These are phyloP conservation scores for Diaperis boleti DNA, from an alignment of 2,888 invertebrate genomes.

Conservation along the genomic window DNA sequence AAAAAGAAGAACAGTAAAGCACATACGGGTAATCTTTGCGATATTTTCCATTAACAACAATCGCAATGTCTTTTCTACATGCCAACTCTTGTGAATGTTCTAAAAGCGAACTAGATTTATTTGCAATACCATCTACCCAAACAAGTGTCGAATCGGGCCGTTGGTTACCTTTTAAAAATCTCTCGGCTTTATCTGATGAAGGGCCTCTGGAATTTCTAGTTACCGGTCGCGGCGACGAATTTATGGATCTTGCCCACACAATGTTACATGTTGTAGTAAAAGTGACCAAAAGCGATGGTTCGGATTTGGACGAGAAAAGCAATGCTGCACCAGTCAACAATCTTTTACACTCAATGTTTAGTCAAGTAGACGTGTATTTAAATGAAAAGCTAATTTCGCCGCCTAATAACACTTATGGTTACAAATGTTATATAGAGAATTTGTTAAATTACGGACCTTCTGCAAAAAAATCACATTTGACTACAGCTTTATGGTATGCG, in stretches of 20 bases:
- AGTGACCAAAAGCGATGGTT: slow-evolving; percentile 35
- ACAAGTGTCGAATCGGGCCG: slow-evolving; percentile 46
- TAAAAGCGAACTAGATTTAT: slow-evolving; percentile 49
- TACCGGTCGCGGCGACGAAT: slow-evolving; percentile 49
- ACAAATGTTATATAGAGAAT: slow-evolving; percentile 11
- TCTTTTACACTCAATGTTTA: not conserved
- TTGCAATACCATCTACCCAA: slow-evolving; percentile 50
- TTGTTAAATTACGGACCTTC: slow-evolving; percentile 6
- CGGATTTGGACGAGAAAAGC: not conserved
- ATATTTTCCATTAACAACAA: not conserved
- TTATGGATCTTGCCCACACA: slow-evolving; percentile 49
- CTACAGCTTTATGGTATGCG: slow-evolving; percentile 4
- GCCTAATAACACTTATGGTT: not conserved
- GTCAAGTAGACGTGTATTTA: not conserved
- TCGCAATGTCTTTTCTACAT: slow-evolving; percentile 46
- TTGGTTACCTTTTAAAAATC: slow-evolving; percentile 50
- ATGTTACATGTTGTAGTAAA: slow-evolving; percentile 45
- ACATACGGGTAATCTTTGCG: not conserved
- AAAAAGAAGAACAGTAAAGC: no score
- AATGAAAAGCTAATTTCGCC: no score
- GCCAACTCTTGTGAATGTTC: slow-evolving; percentile 46
- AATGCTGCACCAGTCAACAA: not conserved
- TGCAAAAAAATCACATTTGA: slow-evolving; percentile 17
- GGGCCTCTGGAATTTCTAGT: slow-evolving; percentile 51
- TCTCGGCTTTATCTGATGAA: slow-evolving; percentile 48